Evolutionary conservation across 2,797 vertebrate genomes (phyloP).

Genomic region (Diplodus sargus): DNA sequence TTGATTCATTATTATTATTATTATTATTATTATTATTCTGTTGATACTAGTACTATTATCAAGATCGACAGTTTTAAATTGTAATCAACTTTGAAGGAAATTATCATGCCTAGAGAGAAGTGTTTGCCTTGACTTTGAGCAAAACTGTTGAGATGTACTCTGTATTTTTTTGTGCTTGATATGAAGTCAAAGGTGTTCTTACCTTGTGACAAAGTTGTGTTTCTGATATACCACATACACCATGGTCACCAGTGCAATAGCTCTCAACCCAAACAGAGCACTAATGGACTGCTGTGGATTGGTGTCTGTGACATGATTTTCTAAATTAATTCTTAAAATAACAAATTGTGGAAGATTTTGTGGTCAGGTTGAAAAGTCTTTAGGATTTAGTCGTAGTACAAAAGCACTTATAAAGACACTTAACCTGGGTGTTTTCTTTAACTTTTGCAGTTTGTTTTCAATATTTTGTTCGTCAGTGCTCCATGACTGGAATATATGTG

Average conservation of each 20-base stretch:
- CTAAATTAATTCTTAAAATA: neutral
- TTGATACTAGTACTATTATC: neutral
- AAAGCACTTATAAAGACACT: neutral
- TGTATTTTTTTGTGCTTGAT: neutral
- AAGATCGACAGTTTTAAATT: neutral
- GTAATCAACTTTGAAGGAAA: slow-evolving; percentile 24
- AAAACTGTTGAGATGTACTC: neutral
- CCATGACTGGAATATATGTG: neutral
- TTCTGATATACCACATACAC: neutral
- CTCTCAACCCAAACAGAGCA: neutral
- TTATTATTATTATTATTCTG: neutral
- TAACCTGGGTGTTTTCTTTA: neutral
- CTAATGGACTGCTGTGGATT: too few species aligned
- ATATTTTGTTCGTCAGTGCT: neutral
- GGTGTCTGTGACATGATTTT: too few species aligned
- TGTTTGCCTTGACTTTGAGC: neutral
- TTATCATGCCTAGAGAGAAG: neutral
- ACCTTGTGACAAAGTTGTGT: neutral
- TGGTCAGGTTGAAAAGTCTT: neutral
- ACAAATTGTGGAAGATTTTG: neutral
- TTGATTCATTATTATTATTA: slow-evolving; percentile 4
- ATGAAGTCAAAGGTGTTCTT: neutral
- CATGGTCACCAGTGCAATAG: neutral
- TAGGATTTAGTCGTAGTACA: neutral
- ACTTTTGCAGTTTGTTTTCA: neutral